Conservation (phyloP, 2,797 vertebrate species). For the Intellagama lesueurii region DNA sequence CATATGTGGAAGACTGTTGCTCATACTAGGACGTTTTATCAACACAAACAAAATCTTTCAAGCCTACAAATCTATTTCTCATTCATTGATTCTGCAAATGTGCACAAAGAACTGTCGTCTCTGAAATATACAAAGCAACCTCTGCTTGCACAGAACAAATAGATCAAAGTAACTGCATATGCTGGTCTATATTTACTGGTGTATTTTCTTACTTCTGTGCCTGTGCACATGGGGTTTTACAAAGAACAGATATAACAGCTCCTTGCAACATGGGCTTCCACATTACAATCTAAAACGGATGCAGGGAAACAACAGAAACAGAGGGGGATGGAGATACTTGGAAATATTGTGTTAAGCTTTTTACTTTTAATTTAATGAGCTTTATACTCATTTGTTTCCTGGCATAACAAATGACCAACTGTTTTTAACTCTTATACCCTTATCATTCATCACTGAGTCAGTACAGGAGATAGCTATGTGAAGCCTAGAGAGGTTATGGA, state of each 20-base stretch:
- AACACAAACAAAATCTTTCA: not conserved
- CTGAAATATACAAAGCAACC: not conserved
- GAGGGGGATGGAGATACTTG: no score
- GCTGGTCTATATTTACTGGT: not conserved
- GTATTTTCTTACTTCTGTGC: not conserved
- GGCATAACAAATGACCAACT: no score
- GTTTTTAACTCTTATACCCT: no score
- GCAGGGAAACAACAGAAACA: no score
- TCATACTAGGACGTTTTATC: not conserved
- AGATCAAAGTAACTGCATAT: not conserved
- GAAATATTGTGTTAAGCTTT: no score
- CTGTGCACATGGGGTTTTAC: not conserved
- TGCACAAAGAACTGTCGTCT: not conserved
- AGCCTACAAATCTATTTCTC: slow-evolving; percentile 7
- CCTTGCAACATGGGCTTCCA: no score
- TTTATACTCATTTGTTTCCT: no score
- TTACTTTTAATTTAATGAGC: not conserved
- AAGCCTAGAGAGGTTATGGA: no score
- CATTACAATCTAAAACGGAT: no score
- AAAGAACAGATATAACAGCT: not conserved
- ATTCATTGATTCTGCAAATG: not conserved
- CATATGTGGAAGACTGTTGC: not conserved
- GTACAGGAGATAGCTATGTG: no score
- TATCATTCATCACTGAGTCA: no score
- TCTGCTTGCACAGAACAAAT: not conserved